Base-by-base conservation (phyloP, 2,888 invertebrate genomes). In the Nebria brevicollis region DNA sequence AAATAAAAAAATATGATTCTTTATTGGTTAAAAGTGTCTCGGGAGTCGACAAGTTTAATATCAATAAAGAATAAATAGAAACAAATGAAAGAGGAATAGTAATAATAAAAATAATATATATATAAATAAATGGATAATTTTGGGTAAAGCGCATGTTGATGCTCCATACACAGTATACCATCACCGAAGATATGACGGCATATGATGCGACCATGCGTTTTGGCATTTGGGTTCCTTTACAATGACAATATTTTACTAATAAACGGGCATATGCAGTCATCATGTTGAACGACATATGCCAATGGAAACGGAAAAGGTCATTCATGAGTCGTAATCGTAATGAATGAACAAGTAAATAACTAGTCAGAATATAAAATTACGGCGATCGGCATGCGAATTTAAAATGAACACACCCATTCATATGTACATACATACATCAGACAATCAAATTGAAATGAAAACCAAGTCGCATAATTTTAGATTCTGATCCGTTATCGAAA, bases 191-290 rank as follows among this genome's bases (percentile, higher is more conserved):
- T 73, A 76, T 66, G 72, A 54, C 34, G 34, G 34, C 34, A 34
- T 34, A 34, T 34, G 34, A 34, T 34, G 76, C 81, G 72, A 43
- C 70, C 75, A 79, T 43, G 72, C 54, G 54, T 54, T 54, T 54
- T 64, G 26, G 26, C 34, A 34, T 34, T 72, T 70, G 70, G 65
- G 75, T 70, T 72, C 80, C 80, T 72, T 81, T 76, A 81, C 80
- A 81, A 81, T 81, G 80, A 75, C 75, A 81, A 81, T 79, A 79
- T 54, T 54, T 54, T 54, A 54, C 54, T 54, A 54, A 54, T 54
- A 54, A 54, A 54, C 4, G 54, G 11, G 54, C 8, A 54, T 54
- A 54, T 54, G 7, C 13, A 13, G 8, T 54, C 8, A 3, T 8
- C 2, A 54, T 5, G 13, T 54, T 6, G 8, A 54, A 54, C 4